A percentile compares a stretch with the other conserved stretches of the same genome.
Evolutionary conservation across 2,888 invertebrate genomes (phyloP).

Genomic region (Cataglyphis rosenhaueri): DNA sequence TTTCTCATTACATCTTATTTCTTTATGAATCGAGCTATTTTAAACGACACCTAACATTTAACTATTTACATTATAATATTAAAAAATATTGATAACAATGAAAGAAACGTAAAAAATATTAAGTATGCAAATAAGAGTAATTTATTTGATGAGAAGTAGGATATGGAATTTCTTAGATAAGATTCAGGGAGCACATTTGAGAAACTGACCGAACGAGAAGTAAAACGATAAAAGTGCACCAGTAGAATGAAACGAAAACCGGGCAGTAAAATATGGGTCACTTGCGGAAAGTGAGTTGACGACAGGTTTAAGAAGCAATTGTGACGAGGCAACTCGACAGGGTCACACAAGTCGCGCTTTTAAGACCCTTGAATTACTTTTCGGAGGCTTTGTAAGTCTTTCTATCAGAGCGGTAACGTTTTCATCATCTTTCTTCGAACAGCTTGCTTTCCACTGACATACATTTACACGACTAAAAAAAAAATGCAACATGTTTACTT

Average conservation of each 20-base stretch:
- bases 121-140: not conserved
- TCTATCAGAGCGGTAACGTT: not conserved
- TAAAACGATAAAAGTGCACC: slow-evolving; percentile 74
- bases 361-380: not conserved
- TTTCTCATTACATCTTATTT: not conserved
- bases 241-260: slow-evolving; percentile 70
- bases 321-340: not conserved
- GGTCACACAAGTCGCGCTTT: slow-evolving; percentile 11
- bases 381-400: not conserved
- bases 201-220: slow-evolving; percentile 52
- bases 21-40: not conserved
- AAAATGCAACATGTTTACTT: not conserved
- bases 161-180: slow-evolving; percentile 62
- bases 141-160: not conserved
- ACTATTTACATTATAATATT: not conserved
- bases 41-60: not conserved
- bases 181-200: slow-evolving; percentile 45
- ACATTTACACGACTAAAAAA: not conserved
- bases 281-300: slow-evolving; percentile 81
- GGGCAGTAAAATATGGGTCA: slow-evolving; percentile 76
- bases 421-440: slow-evolving; percentile 6
- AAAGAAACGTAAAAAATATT: not conserved
- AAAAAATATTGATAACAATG: not conserved
- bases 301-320: slow-evolving; percentile 57
- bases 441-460: not conserved